Conservation (phyloP, 2,888 invertebrate genomes). For the Synanthedon tipuliformis region DNA sequence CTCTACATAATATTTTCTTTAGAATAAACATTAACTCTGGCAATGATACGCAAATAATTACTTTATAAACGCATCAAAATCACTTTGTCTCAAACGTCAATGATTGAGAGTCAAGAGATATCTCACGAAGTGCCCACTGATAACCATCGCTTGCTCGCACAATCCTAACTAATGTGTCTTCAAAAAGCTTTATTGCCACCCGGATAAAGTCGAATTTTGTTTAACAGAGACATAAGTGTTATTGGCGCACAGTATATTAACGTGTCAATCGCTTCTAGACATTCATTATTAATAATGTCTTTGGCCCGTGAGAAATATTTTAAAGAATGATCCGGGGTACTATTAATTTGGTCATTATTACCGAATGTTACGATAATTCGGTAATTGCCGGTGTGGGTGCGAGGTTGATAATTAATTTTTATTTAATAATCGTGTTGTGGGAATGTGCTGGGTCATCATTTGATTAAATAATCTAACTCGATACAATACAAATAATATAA, state of each 20-base stretch:
- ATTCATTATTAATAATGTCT: slow-evolving; percentile 61
- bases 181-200: slow-evolving; percentile 6
- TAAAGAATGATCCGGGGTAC: slow-evolving; percentile 37
- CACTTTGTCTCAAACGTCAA: slow-evolving; percentile 55
- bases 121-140: slow-evolving; percentile 38
- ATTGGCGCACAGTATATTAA: slow-evolving; percentile 42
- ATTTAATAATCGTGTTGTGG: slow-evolving; percentile 49
- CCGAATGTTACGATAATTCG: slow-evolving; percentile 48
- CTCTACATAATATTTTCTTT: slow-evolving; percentile 1
- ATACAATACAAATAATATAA: too few relatives aligned
- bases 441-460: slow-evolving; percentile 44
- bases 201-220: slow-evolving; percentile 13
- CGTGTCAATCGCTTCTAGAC: slow-evolving; percentile 59
- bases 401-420: slow-evolving; percentile 50
- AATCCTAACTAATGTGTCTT: slow-evolving; percentile 14
- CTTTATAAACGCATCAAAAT: slow-evolving; percentile 48
- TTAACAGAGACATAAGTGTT: slow-evolving; percentile 2
- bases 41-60: slow-evolving; percentile 57
- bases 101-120: slow-evolving; percentile 31
- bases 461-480: too few relatives aligned
- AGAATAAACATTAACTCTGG: slow-evolving; percentile 10
- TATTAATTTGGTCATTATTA: slow-evolving; percentile 44
- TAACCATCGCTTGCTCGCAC: slow-evolving; percentile 37
- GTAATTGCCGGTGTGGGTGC: slow-evolving; percentile 55
- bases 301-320: slow-evolving; percentile 59